Evolutionary conservation across 1,140 invertebrate species (phyloP).

Genomic region (Camponotus floridanus): DNA sequence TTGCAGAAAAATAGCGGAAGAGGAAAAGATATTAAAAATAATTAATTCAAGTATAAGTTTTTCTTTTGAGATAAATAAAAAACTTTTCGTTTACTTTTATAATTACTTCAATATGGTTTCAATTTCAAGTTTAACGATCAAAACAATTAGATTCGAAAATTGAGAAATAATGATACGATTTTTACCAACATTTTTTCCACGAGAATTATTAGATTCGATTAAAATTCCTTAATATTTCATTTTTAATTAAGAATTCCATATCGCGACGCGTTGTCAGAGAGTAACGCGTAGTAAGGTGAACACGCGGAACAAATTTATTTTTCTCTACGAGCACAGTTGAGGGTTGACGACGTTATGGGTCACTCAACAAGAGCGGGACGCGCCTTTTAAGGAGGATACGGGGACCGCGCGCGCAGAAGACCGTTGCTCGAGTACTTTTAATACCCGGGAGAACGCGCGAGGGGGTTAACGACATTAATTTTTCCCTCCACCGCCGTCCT

Average conservation of each 20-base stretch:
- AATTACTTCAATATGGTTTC: neutral
- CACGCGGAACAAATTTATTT: neutral
- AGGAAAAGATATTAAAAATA: neutral
- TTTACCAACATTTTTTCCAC: neutral
- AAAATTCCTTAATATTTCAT: neutral
- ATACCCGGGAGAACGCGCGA: constrained; percentile 76
- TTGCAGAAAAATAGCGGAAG: neutral
- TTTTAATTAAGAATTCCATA: neutral
- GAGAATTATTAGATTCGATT: neutral
- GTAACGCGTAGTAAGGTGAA: neutral
- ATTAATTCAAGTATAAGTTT: neutral
- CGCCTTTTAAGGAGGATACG: constrained; percentile 74
- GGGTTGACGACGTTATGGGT: neutral
- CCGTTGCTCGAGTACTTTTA: constrained; percentile 78
- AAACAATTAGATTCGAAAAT: neutral
- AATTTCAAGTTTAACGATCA: constrained; percentile 30
- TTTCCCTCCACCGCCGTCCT: constrained; percentile 69
- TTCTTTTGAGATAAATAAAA: neutral
- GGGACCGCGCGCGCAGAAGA: constrained; percentile 73
- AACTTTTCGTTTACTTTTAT: neutral
- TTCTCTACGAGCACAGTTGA: neutral
- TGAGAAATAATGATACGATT: neutral
- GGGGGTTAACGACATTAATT: constrained; percentile 80
- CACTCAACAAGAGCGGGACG: constrained; percentile 33
- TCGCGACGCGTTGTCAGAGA: neutral